Percentiles rank a stretch among this genome's conserved stretches.
These are phyloP conservation scores for Popillia japonica DNA, from an alignment of 1,140 invertebrate genomes.

Conservation along the genomic window DNA sequence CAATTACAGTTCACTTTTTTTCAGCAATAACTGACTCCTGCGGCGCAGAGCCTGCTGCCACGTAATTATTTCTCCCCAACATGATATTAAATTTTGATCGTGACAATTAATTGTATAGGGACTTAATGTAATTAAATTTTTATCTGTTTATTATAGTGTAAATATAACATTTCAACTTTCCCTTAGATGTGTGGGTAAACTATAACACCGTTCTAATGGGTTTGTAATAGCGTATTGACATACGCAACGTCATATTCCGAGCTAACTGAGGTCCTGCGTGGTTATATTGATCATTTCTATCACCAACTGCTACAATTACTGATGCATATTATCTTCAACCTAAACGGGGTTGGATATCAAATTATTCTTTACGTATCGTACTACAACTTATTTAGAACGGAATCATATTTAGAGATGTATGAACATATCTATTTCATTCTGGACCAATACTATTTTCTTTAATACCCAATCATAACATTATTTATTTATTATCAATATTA, in stretches of 20 bases:
- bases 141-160: conserved; percentile 29
- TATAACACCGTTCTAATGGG: background rate
- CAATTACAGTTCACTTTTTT: conserved; percentile 57
- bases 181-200: background rate
- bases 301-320: too few relatives aligned
- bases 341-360: too few relatives aligned
- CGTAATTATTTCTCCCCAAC: conserved; percentile 17
- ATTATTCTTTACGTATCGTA: too few relatives aligned
- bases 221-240: background rate
- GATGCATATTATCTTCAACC: too few relatives aligned
- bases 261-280: too few relatives aligned
- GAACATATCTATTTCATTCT: conserved; percentile 24
- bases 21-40: conserved; percentile 50
- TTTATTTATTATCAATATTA: conserved; percentile 20
- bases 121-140: conserved; percentile 12
- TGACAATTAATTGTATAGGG: conserved; percentile 23
- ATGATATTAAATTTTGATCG: conserved; percentile 24
- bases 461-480: background rate
- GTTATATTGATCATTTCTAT: too few relatives aligned
- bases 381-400: background rate
- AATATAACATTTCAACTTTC: conserved; percentile 9
- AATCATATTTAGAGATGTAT: conserved; percentile 14
- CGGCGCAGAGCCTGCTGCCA: conserved; percentile 27
- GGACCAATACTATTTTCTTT: conserved; percentile 17
- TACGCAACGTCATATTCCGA: background rate